These are phyloP conservation scores for Callipepla californica DNA, from an alignment of 2,113 vertebrate genomes.

Conservation along the genomic window DNA sequence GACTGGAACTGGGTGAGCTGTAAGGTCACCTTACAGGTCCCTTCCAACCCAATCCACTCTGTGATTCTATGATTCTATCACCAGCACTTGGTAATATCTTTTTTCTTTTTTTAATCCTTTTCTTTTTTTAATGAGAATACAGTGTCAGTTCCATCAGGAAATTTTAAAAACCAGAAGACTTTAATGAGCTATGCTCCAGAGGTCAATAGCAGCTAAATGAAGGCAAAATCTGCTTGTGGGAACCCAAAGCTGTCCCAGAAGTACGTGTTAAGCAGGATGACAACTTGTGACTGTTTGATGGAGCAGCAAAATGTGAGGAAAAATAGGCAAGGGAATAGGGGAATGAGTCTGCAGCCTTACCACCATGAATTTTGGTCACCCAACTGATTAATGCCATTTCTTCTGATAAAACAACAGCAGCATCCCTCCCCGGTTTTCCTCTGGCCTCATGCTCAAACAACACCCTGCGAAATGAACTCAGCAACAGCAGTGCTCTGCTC, in stretches of 20 bases:
- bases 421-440: background rate
- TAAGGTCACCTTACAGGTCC: background rate
- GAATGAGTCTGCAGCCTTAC: background rate
- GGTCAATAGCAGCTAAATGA: background rate
- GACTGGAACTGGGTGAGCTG: background rate
- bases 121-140: background rate
- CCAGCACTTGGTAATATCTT: background rate
- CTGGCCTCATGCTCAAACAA: background rate
- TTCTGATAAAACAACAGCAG: background rate
- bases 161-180: background rate
- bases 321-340: background rate
- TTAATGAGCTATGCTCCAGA: background rate
- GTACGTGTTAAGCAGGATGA: background rate
- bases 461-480: accelerated
- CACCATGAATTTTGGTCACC: background rate
- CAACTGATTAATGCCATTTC: background rate
- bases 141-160: background rate
- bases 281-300: background rate
- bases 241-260: background rate
- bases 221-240: background rate
- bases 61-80: background rate
- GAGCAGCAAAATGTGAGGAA: background rate
- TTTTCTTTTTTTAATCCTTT: background rate
- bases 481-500: accelerated
- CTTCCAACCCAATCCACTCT: background rate